phyloP scores from a whole-genome alignment of 2,888 invertebrate genomes.

The Gibbula magus region DNA sequence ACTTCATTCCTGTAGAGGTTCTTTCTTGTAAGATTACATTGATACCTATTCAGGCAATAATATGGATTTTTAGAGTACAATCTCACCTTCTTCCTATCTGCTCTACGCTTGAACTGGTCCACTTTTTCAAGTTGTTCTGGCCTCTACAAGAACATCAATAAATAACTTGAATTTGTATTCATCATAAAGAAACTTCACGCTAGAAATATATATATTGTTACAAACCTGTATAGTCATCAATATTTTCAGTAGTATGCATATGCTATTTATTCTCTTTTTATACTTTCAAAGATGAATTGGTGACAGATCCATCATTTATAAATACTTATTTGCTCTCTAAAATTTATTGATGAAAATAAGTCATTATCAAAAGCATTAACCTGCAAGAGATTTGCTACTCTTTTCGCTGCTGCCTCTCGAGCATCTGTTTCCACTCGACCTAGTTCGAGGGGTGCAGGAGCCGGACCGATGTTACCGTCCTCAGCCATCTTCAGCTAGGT shows the following conservation, averaged over 20 bases:
- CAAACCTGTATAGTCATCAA: no score
- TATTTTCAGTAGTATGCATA: no score
- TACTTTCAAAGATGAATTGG: no score
- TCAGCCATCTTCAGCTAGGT: not conserved
- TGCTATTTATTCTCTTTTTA: no score
- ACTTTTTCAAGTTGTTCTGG: conserved; percentile 95
- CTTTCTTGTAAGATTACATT: no score
- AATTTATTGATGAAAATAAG: no score
- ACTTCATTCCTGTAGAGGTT: no score
- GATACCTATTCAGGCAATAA: no score
- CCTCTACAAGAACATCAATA: conserved; percentile 54
- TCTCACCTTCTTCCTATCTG: conserved; percentile 77
- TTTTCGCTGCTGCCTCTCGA: conserved; percentile 74
- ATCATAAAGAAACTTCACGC: no score
- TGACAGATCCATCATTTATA: no score
- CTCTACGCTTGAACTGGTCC: conserved; percentile 76
- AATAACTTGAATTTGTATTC: not conserved
- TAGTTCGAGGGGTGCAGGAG: conserved; percentile 69
- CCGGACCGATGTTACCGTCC: conserved; percentile 41
- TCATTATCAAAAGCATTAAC: conserved; percentile 56
- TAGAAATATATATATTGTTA: no score
- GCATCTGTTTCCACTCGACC: conserved; percentile 75
- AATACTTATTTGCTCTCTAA: no score
- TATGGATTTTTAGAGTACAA: not conserved
- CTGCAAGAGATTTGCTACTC: conserved; percentile 92